Base-by-base conservation (phyloP, 2,888 invertebrate species). In the Drosophila picticornis region DNA sequence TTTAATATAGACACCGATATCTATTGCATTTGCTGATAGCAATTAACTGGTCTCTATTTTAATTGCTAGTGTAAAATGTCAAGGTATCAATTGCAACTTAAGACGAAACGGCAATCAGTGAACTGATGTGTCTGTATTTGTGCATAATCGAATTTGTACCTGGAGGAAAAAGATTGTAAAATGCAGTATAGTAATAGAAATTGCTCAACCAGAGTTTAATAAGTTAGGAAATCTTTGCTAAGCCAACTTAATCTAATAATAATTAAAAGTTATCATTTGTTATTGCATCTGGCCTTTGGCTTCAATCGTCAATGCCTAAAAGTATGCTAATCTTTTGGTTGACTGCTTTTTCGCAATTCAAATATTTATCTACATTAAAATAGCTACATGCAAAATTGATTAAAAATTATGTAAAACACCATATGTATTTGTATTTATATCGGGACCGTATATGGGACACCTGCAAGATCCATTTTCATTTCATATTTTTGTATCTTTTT, bases 401-500 rank as follows among this genome's bases (percentile, higher is more conserved):
- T 6, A 36, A 16, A 34, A 0, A n/a, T 11, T n/a, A n/a, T 40
- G n/a, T 4, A n/a, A 40, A 4, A 4, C 40, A 38, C 4, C 19
- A 38, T 7, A 16, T 36, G 16, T 2, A 6, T 36, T 32, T 16
- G 16, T 16, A n/a, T n/a, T n/a, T n/a, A 4, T 9, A n/a, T n/a
- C 11, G 11, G 11, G 32, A 11, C 11, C 11, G 11, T 32, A 32
- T 32, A 32, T 32, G 11, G 32, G 11, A 32, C n/a, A 40, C 10
- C 10, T 0, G 40, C 10, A n/a, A n/a, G 1, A 40, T 40, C 0
- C 3, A 38, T 10, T 40, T 4, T n/a, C 0, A 40, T n/a, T 40
- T n/a, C 0, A 9, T 9, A 0, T n/a, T 40, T 10, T n/a, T 1
- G n/a, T n/a, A n/a, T n/a, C 4, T 10, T n/a, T 19, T 19, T 36